Evolutionary conservation across 30 jellyfish, hydroid and myxozoan genomes (phyloP), one percentile per base, ranked within the genome.

Genomic region (Turritopsis dohrnii): DNA sequence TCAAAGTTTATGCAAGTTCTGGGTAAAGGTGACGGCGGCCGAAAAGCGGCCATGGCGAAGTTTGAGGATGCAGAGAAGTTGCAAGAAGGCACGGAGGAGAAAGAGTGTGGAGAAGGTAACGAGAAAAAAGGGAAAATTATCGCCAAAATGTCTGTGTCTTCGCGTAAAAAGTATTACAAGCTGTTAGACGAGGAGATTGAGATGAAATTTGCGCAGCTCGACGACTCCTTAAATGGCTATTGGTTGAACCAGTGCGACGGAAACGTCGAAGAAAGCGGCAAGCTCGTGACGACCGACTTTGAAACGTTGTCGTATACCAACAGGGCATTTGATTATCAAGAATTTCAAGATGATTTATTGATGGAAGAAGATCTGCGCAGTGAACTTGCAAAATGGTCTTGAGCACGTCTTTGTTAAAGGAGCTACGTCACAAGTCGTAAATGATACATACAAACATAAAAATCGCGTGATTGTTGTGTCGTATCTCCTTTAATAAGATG

Each of bases 171-270:
- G 21, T 28, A 72, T 16, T 66, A 28, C 87, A 29, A 84, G 20
- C 19, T 21, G 29, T 23, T 79, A 71, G 90, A 81, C 53, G 95
- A 94, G 25, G 99, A 88, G 52, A 84, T 94, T 28, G 79, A 88
- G 81, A 89, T 74, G 94, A 94, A 94, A 84, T 88, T 94, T 80
- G 80, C 85, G 7, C 89, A 89, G 89, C 82, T 94, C 8, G 96
- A 94, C 69, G 82, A 83, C 54, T 85, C 99, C 16, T 79, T 94
- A 29, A 81, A 66, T 53, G 96, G 95, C 0, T 85, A 83, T 29
- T 94, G 97, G 90, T 76, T 76, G 28, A 95, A 85, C 26, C 91
- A 82, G 77, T 88, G 90, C 72, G 94, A 89, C 21, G 96, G 85
- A 79, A 96, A 94, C 69, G 71, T 76, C 53, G 94, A 89, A 9